These are phyloP conservation scores for Catostylus mosaicus DNA, from an alignment of 30 jellyfish, hydroid and myxozoan genomes.

Conservation along the genomic window DNA sequence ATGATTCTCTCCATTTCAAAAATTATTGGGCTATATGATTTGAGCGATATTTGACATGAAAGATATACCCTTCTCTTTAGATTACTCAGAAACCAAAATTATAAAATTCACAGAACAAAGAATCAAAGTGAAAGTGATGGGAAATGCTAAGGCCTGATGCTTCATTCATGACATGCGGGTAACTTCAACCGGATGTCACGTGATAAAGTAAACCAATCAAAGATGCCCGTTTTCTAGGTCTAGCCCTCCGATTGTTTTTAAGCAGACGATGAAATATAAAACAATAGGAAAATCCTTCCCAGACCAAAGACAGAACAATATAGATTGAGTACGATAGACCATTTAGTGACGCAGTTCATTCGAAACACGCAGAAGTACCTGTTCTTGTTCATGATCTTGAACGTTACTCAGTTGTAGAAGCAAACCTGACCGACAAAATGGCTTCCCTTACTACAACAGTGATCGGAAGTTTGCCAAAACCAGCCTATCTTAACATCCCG, in stretches of 20 bases:
- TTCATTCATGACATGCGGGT: background rate
- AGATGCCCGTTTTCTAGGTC: background rate
- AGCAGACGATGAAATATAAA: background rate
- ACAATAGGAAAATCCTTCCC: background rate
- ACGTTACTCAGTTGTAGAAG: too few species aligned
- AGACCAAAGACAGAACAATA: background rate
- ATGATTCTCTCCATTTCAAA: too few species aligned
- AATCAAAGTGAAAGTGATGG: background rate
- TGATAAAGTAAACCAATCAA: background rate
- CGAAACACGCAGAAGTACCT: background rate
- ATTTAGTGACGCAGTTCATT: background rate
- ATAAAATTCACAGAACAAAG: background rate
- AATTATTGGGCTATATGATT: background rate
- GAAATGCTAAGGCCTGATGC: background rate
- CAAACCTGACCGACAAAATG: background rate
- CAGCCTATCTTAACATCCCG: slow-evolving; percentile 71
- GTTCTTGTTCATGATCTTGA: background rate
- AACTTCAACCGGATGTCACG: background rate
- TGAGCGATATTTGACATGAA: background rate
- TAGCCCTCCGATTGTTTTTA: background rate
- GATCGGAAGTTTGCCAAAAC: slow-evolving; percentile 88
- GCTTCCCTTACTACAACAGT: slow-evolving; percentile 67
- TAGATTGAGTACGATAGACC: background rate
- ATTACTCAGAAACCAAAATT: background rate
- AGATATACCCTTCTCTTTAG: background rate